These are phyloP conservation scores for Hylaeus anthracinus DNA, from an alignment of 1,140 invertebrate genomes.

Conservation along the genomic window DNA sequence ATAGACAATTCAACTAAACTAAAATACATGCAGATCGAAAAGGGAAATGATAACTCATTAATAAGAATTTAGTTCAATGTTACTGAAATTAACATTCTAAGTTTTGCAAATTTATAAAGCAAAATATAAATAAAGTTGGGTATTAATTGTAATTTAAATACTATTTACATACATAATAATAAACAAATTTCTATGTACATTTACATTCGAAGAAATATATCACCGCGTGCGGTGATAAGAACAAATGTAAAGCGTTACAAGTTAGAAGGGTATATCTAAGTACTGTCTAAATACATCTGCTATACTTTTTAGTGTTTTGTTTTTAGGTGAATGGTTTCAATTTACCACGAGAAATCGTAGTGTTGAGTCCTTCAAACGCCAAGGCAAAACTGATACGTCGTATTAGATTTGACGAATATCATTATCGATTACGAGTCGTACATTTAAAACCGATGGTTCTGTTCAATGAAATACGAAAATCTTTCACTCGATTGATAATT, in stretches of 20 bases:
- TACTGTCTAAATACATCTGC: background rate
- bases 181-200: background rate
- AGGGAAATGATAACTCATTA: background rate
- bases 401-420: conserved; percentile 35
- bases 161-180: background rate
- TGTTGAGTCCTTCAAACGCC: conserved; percentile 9
- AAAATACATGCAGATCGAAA: background rate
- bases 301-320: background rate
- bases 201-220: background rate
- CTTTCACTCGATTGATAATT: background rate
- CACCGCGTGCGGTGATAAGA: background rate
- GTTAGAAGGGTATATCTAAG: too few species aligned
- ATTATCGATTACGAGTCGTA: conserved; percentile 35
- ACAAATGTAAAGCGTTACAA: background rate
- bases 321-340: conserved; percentile 1
- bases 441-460: conserved; percentile 27
- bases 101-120: background rate
- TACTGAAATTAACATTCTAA: background rate
- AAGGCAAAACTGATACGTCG: conserved; percentile 3
- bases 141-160: background rate
- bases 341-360: conserved; percentile 20
- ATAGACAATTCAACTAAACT: background rate
- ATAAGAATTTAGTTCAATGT: background rate
- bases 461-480: background rate
- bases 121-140: background rate